Evolutionary conservation across 2,797 vertebrate species (phyloP), one percentile per base, ranked within the genome.

Genomic region (Sandelia bainsii): DNA sequence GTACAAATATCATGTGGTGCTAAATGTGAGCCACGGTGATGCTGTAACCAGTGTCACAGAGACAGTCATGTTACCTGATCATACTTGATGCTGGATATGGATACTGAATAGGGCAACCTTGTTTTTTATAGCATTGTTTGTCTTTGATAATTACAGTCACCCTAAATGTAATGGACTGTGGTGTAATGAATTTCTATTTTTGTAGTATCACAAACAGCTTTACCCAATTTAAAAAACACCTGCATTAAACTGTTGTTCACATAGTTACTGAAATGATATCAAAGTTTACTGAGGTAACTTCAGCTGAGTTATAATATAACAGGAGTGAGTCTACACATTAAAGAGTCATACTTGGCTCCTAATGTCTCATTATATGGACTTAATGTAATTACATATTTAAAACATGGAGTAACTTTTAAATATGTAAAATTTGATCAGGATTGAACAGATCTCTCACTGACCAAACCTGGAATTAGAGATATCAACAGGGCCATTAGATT

Each of bases 161-260:
- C 42, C 11, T 46, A 60, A 60, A 69, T 66, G 34, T 57, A 65
- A 67, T 34, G 20, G 46, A 69, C 65, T 69, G 23, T 65, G 17
- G 17, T 2, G 6, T 45, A 45, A 45, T 71, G 56, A 19, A 72
- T 69, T 52, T 84, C 59, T 82, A 80, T 80, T 84, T 85, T 90
- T 88, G 46, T 87, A 81, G 54, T 62, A 73, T 46, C 54, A 52
- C 9, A 48, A 58, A 69, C 58, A 17, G 17, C 46, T 44, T 57
- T 45, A 5, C 20, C 51, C 25, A 42, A 8, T 77, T 67, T 65
- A 57, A 79, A 61, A 63, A 5, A 16, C 5, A 1, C 58, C 40
- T 82, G 62, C 25, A 83, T 76, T 65, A 66, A 72, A 57, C 19
- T 5, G 49, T 49, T 66, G 58, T 64, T 50, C 29, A 48, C 32